Conservation (phyloP, 2,888 invertebrate species). For the Temnothorax unifasciatus region DNA sequence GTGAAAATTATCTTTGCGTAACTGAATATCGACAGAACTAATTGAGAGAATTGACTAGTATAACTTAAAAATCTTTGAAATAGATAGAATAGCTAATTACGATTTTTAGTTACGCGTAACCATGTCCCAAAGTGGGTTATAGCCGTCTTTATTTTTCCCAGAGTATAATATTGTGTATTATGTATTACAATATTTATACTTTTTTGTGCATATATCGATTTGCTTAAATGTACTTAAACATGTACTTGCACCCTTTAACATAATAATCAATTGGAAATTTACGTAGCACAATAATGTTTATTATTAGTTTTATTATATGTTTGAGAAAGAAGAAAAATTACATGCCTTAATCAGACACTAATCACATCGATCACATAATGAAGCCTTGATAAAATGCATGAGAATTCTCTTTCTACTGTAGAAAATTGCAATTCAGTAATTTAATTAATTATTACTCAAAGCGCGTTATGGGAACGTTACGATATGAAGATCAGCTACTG, state of each 20-base stretch:
- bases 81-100: too few relatives aligned
- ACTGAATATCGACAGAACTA: too few relatives aligned
- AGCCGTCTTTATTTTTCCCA: too few relatives aligned
- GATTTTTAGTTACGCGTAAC: too few relatives aligned
- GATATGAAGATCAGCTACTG: constrained; percentile 23
- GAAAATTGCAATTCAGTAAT: constrained; percentile 17
- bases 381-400: neutral
- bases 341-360: neutral
- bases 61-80: too few relatives aligned
- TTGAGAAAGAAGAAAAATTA: neutral
- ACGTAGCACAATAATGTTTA: neutral
- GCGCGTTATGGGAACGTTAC: neutral
- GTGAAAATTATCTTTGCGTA: too few relatives aligned
- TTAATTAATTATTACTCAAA: constrained; percentile 30
- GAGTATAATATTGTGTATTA: neutral
- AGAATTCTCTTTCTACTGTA: constrained; percentile 28
- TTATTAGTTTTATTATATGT: neutral
- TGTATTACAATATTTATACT: neutral
- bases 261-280: constrained; percentile 17
- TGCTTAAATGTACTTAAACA: neutral
- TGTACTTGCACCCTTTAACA: neutral
- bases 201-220: neutral
- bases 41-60: too few relatives aligned
- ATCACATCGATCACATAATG: constrained; percentile 7
- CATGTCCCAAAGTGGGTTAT: too few relatives aligned